Base-by-base conservation (phyloP, 2,888 invertebrate species). In the Tuta absoluta region DNA sequence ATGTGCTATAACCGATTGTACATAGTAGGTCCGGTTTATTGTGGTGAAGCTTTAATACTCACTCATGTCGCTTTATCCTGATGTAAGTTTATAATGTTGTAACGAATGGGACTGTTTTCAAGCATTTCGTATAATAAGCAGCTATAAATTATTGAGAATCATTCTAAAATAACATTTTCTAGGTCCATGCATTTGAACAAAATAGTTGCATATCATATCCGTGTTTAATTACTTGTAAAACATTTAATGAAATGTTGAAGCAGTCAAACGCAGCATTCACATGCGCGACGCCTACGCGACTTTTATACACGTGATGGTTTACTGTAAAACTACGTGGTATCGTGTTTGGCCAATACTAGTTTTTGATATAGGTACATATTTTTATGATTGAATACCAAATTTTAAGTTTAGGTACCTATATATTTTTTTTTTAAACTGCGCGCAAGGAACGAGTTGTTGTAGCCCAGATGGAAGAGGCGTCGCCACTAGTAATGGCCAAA, bases 261-360 rank as follows among this genome's bases (percentile, higher is more conserved):
- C 58, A 21, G 58, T 38, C 58, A 58, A 21, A 19, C 21, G 21
- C 58, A 58, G 58, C 11, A 19, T 10, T 5, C 24, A 38, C 38
- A 38, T 38, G 24, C 2, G n/a, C 12, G 58, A 7, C 58, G 38
- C 58, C 58, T 37, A 58, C 58, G 38, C 58, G 4, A 21, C 37
- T 19, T 38, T 38, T 38, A 38, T 21, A 23, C 58, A 58, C 38
- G 58, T 38, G 38, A 38, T 12, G 17, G 1, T 58, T 14, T 21
- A 21, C 56, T 14, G 51, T 14, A 38, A 58, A 58, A 58, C 58
- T 58, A 58, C 56, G 56, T n/a, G 24, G 24, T 23, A 49, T 23
- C 19, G 28, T n/a, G 28, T 17, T 56, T 12, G 12, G 28, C 11
- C 17, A 12, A 17, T 24, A 21, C 3, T 51, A 19, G 24, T 28